Conservation (phyloP, 2,797 vertebrate species). For the Melanotaenia nigrans region DNA sequence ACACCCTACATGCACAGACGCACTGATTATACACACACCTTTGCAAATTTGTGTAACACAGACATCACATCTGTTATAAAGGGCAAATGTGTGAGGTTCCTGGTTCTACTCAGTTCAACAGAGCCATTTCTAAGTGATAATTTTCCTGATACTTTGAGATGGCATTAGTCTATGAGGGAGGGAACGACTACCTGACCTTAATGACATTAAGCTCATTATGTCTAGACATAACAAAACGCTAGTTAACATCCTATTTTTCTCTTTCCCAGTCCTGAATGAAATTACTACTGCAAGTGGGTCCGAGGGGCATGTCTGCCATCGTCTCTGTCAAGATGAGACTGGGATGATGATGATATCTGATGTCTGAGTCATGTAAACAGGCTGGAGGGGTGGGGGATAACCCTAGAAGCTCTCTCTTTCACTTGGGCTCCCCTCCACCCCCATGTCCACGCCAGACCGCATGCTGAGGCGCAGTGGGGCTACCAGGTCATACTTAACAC, state of each 20-base stretch:
- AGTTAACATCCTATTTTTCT: slow-evolving; percentile 41
- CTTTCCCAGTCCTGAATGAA: slow-evolving; percentile 30
- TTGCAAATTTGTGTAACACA: slow-evolving; percentile 7
- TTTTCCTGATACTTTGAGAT: slow-evolving; percentile 41
- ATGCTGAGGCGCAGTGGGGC: slow-evolving; percentile 64
- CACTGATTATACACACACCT: slow-evolving; percentile 15
- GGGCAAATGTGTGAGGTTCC: slow-evolving; percentile 27
- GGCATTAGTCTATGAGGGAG: slow-evolving; percentile 36
- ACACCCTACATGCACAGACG: slow-evolving; percentile 16
- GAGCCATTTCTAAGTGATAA: slow-evolving; percentile 35
- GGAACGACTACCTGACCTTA: slow-evolving; percentile 57
- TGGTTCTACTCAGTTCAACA: slow-evolving; percentile 22
- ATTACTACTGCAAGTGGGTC: slow-evolving; percentile 37
- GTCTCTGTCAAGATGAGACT: slow-evolving; percentile 34
- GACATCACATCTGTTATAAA: not conserved
- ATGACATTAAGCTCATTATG: slow-evolving; percentile 72
- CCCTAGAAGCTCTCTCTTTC: slow-evolving; percentile 51
- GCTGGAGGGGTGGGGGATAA: slow-evolving; percentile 12
- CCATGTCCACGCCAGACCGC: slow-evolving; percentile 53
- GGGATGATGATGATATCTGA: slow-evolving; percentile 58
- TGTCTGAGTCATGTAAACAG: slow-evolving; percentile 69
- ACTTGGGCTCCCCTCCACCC: slow-evolving; percentile 34
- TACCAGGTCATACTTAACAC: slow-evolving; percentile 74
- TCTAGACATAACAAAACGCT: slow-evolving; percentile 61
- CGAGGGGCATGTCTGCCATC: slow-evolving; percentile 17